These are phyloP conservation scores for Diachasmimorpha longicaudata DNA, from an alignment of 1,140 invertebrate genomes.

Conservation along the genomic window DNA sequence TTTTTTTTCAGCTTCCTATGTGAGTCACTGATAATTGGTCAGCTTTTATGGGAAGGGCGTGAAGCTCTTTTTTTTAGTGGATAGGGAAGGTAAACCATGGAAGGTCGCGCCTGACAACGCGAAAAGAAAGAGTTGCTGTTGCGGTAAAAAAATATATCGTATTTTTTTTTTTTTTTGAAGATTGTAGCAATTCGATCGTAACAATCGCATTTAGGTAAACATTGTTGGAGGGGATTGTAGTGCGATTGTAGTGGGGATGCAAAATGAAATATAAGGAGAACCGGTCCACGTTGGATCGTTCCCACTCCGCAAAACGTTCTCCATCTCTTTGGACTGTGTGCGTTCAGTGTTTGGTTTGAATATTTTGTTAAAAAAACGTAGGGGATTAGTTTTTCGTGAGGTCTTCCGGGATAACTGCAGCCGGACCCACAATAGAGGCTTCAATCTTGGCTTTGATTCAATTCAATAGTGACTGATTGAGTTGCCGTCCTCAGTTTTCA, in stretches of 20 bases:
- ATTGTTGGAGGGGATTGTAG: not conserved
- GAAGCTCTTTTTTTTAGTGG: no score
- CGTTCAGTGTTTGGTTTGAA: not conserved
- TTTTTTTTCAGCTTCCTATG: not conserved
- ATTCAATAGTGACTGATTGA: not conserved
- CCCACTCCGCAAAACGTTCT: conserved; percentile 39
- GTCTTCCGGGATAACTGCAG: not conserved
- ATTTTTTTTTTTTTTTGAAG: not conserved
- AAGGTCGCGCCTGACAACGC: not conserved
- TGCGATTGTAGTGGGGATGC: conserved; percentile 20
- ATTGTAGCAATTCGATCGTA: not conserved
- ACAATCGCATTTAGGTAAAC: not conserved
- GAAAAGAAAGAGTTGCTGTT: not conserved
- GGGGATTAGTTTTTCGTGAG: not conserved
- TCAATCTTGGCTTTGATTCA: not conserved
- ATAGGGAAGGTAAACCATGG: no score
- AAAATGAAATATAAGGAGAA: conserved; percentile 47
- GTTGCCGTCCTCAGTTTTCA: not conserved
- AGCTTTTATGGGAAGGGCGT: not conserved
- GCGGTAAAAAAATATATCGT: not conserved
- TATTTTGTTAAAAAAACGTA: not conserved
- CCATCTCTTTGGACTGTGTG: conserved; percentile 32
- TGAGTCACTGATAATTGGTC: not conserved
- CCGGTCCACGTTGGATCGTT: conserved; percentile 49
- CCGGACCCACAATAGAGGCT: not conserved